Evolutionary conservation across 92 coral and sea anemone species (phyloP).

Genomic region (Epizoanthus scotinus): DNA sequence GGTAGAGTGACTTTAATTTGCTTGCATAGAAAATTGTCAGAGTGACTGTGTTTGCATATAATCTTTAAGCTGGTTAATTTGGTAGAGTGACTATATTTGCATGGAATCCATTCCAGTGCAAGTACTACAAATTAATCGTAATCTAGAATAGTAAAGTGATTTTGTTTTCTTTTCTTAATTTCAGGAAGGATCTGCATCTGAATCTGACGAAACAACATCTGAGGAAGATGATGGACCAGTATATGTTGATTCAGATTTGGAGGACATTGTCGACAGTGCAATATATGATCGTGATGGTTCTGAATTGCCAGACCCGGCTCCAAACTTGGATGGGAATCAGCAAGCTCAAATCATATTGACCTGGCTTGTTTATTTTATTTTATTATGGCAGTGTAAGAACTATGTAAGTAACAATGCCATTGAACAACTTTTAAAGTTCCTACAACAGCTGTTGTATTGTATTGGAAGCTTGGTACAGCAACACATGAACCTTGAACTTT

Average conservation of each 20-base stretch:
- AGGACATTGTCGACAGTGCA: conserved; percentile 1
- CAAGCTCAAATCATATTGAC: not conserved
- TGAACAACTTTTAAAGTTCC: conserved; percentile 9
- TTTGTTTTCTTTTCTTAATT: not conserved
- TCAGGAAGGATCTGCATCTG: conserved; percentile 22
- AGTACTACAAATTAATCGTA: not conserved
- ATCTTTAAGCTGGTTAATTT: too few relatives aligned
- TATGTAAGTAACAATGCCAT: conserved; percentile 10
- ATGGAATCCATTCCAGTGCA: too few relatives aligned
- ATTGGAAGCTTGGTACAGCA: not conserved
- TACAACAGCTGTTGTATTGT: not conserved
- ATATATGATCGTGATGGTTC: not conserved
- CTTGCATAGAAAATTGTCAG: too few relatives aligned
- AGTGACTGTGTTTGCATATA: too few relatives aligned
- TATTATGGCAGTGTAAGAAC: too few relatives aligned
- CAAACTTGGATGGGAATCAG: not conserved
- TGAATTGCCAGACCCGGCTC: conserved; percentile 4
- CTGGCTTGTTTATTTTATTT: conserved; percentile 13
- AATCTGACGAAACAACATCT: conserved; percentile 8
- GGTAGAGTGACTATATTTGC: too few relatives aligned
- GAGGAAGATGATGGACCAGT: conserved; percentile 11
- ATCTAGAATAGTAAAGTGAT: not conserved
- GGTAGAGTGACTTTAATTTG: too few relatives aligned
- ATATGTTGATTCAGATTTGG: conserved; percentile 16
- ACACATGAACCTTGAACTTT: not conserved